Base-by-base conservation (phyloP, 2,797 vertebrate genomes). In the Spea hammondii region DNA sequence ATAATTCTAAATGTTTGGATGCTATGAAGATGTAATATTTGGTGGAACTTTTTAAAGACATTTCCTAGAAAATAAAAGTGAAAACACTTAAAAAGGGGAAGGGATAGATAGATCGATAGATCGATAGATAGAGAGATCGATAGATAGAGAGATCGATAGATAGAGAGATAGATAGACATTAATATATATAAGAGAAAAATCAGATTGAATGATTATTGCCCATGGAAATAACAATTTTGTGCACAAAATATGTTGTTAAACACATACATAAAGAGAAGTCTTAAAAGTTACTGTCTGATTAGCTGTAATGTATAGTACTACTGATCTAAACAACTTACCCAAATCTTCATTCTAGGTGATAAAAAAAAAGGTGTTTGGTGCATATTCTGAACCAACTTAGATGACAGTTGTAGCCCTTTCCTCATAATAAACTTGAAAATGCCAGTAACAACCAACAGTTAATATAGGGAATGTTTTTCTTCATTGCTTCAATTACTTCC, bases 301-400 rank as follows among this genome's bases (percentile, higher is more conserved):
- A 32, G 32, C 32, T 32, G 32, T 1, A 32, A 32, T 32, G 32
- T 32, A 32, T 32, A 32, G 32, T 3, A 32, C 32, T 32, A 32
- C 32, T 32, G 32, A 32, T 32, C 32, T 13, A 86, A 89, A 89
- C 85, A 90, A 98, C 92, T 92, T 91, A 94, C 93, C 96, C 93
- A 96, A 59, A 93, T 89, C 89, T 88, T 85, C 90, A 91, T 85
- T 73, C 89, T 92, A 93, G 88, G 91, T 78, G 89, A 89, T 89
- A 92, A 89, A 89, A 87, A 87, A 17, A 88, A 91, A 92, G 92
- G 93, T 89, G 32, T 90, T 91, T 94, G 96, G 94, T 96, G 96
- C 96, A 98, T 98, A 98, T 98, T 98, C 96, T 98, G 97, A 95
- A 96, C 97, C 97, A 99, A 98, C 97, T 99, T 99, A 98, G 97